Conservation (phyloP, 2,113 vertebrate genomes). For the Nerophis lumbriciformis region DNA sequence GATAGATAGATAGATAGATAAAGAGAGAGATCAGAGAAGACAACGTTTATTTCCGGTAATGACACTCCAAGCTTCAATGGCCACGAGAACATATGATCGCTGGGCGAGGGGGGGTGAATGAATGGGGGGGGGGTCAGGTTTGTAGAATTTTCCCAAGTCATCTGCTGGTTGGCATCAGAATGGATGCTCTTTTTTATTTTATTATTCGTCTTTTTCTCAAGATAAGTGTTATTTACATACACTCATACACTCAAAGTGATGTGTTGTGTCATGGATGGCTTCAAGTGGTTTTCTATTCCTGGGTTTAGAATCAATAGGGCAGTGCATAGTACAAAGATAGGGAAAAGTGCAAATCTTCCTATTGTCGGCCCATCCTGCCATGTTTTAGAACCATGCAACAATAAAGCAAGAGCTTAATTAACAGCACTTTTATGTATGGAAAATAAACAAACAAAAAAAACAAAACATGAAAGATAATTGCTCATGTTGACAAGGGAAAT, state of each 20-base stretch:
- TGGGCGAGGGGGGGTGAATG: slow-evolving; percentile 27
- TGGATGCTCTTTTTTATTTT: slow-evolving; percentile 65
- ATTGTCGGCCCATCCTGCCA: slow-evolving; percentile 76
- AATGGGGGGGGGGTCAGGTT: too few relatives aligned
- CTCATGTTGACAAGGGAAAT: slow-evolving; percentile 71
- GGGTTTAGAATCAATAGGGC: slow-evolving; percentile 99
- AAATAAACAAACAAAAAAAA: slow-evolving; percentile 69
- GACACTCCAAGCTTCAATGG: slow-evolving; percentile 96
- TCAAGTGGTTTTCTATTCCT: slow-evolving; percentile 93
- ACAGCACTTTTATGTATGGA: slow-evolving; percentile 84
- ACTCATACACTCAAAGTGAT: slow-evolving; percentile 74
- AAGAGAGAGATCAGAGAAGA: slow-evolving; percentile 89
- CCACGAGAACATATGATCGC: slow-evolving; percentile 86
- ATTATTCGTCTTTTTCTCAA: slow-evolving; percentile 37
- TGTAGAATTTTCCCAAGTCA: slow-evolving; percentile 76
- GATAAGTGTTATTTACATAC: slow-evolving; percentile 92
- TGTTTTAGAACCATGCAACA: slow-evolving; percentile 74
- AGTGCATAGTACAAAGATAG: slow-evolving; percentile 99
- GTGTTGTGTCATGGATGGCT: slow-evolving; percentile 83
- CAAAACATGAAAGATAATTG: slow-evolving; percentile 31
- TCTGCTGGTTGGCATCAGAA: slow-evolving; percentile 85
- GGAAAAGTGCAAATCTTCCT: slow-evolving; percentile 99
- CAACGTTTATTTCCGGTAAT: slow-evolving; percentile 92
- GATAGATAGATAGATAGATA: slow-evolving; percentile 63
- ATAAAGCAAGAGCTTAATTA: slow-evolving; percentile 72